Base-by-base conservation (phyloP, 2,888 invertebrate genomes). In the Peribatodes rhomboidaria region DNA sequence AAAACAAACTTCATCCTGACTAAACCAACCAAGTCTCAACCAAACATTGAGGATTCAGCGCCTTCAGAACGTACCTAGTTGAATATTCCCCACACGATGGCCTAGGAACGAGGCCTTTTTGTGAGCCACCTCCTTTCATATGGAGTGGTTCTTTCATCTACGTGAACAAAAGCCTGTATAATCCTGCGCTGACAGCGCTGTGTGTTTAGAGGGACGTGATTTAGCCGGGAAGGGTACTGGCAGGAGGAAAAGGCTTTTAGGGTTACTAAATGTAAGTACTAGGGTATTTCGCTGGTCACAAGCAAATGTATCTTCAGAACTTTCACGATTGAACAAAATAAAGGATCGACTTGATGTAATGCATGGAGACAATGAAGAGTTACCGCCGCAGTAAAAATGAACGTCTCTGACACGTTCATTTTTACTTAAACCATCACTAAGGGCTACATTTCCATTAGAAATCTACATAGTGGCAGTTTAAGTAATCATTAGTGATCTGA, bases 141-240 rank as follows among this genome's bases (percentile, higher is more conserved):
- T 65, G 68, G 71, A 72, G 67, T 68, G 67, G 61, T 72, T 67
- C 68, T 71, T 76, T 76, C 74, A 76, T 74, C 70, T 69, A 67
- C 63, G 64, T 62, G 74, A 73, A 76, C 75, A 76, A 76, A 74
- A 69, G 74, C 63, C 55, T 49, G 55, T 53, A 71, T 76, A 76
- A 76, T 76, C 75, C 75, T 72, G 69, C 63, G 68, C 69, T 65
- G 69, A 70, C 72, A 70, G 63, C 66, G 62, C 65, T 66, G 67
- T 63, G 65, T 64, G 67, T 60, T 65, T 63, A 70, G 67, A 71
- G 63, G 62, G 66, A 62, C 66, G 68, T 70, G 63, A 63, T 67
- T 67, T 63, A 66, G 37, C 58, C 44, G 55, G 50, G 49, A 54
- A 3, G 16, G 20, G 67, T 60, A 67, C 59, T 44, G 41, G 33